Evolutionary conservation across 2,888 invertebrate species (phyloP).

Genomic region (Pteria penguin): DNA sequence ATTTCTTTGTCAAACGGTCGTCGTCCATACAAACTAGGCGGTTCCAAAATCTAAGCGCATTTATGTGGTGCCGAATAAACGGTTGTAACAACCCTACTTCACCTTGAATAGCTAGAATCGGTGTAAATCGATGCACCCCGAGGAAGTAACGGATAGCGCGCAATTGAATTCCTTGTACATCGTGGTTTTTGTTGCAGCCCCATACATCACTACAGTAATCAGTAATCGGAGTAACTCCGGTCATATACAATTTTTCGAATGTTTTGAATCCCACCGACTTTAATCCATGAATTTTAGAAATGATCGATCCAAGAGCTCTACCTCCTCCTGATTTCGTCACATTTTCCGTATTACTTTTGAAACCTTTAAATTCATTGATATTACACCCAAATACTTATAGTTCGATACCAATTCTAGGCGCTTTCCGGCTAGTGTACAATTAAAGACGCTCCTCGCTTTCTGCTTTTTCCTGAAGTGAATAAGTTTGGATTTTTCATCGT

Average conservation of each 20-base stretch:
- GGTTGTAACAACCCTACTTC: neutral
- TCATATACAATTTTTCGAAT: neutral
- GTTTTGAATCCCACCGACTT: neutral
- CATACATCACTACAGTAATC: too few species aligned
- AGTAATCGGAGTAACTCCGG: neutral
- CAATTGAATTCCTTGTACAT: neutral
- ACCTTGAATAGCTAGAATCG: neutral
- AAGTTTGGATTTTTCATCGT: neutral
- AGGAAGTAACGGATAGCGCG: slow-evolving; percentile 2
- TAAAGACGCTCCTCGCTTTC: neutral
- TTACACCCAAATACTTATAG: neutral
- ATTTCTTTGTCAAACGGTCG: too few species aligned
- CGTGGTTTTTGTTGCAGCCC: neutral
- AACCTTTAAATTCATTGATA: neutral
- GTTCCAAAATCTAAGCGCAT: neutral
- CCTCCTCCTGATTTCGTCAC: too few species aligned
- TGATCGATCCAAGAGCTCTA: neutral
- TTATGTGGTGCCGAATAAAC: neutral
- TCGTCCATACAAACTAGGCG: too few species aligned
- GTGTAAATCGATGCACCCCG: slow-evolving; percentile 9
- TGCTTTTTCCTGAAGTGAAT: neutral
- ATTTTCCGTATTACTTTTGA: too few species aligned
- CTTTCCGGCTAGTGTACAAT: neutral
- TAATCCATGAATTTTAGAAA: neutral
- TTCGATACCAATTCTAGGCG: too few species aligned